Percentiles rank a stretch among this genome's conserved stretches.
These are phyloP conservation scores for Patella ulyssiponensis DNA, from an alignment of 2,888 invertebrate species.

Conservation along the genomic window DNA sequence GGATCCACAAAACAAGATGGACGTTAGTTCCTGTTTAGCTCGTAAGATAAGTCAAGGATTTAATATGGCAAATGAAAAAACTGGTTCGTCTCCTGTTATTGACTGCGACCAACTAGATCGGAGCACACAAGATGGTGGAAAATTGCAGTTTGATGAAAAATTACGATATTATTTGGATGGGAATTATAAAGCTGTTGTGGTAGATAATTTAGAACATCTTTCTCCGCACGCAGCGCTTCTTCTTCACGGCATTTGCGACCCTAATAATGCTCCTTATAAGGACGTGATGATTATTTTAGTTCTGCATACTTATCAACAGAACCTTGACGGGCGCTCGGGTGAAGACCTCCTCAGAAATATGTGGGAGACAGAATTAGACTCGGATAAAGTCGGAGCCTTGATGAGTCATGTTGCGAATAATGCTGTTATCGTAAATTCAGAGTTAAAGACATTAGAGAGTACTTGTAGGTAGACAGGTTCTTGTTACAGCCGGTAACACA, in stretches of 20 bases:
- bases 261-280: constrained; percentile 66
- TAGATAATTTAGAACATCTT: constrained; percentile 57
- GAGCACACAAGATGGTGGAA: constrained; percentile 30
- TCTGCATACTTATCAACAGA: constrained; percentile 39
- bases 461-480: too few species aligned
- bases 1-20: constrained; percentile 17
- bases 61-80: constrained; percentile 26
- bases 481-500: too few species aligned
- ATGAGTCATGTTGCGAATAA: constrained; percentile 60
- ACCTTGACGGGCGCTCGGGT: constrained; percentile 25
- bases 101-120: constrained; percentile 30
- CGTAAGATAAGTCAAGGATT: constrained; percentile 40
- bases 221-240: constrained; percentile 56
- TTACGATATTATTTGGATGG: constrained; percentile 36
- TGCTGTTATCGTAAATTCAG: constrained; percentile 48
- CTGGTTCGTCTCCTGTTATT: constrained; percentile 31
- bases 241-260: constrained; percentile 66
- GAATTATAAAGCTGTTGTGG: constrained; percentile 44
- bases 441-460: constrained; percentile 20
- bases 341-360: constrained; percentile 43
- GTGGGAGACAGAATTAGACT: constrained; percentile 52
- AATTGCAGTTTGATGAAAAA: constrained; percentile 38
- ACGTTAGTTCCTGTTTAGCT: constrained; percentile 44
- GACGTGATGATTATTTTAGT: constrained; percentile 56
- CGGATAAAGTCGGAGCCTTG: constrained; percentile 58